Base-by-base conservation (phyloP, 2,888 invertebrate species). In the Caenorhabditis sp. region DNA sequence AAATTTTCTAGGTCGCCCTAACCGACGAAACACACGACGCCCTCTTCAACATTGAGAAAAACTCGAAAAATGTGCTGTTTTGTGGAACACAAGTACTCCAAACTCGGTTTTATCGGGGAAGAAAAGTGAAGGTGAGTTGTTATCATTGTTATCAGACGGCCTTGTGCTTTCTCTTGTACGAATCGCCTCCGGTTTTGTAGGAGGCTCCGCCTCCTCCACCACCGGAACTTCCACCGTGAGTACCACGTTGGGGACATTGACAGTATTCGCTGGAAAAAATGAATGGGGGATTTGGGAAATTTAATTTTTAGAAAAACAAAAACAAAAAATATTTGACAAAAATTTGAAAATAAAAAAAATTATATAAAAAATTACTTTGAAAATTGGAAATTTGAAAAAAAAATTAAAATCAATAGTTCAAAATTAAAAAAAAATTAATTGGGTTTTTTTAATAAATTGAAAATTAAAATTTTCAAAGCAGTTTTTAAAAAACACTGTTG, bases 41-140 rank as follows among this genome's bases (percentile, higher is more conserved):
- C 1, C 55, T 79, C 5, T 72, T 84, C 92, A 94, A 95, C 69
- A 94, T 95, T 15, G 95, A 95, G 84, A 94, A 94, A 28, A 96
- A 96, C 91, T 95, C 95, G 84, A 94, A 95, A 85, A 96, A 97
- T 90, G 95, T 96, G 0, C 93, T 97, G 15, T 97, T 95, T 93
- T 95, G 96, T 88, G 97, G 97, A 11, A 97, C 97, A 0, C 94
- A 95, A 83, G 95, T 97, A 35, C 95, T 97, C 83, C 97, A 97
- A 93, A 96, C 96, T 3, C 94, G 96, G 67, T 93, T 92, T 91
- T 93, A 93, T 89, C 82, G 85, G 5, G 90, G 90, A 44, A 81
- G 89, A 64, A 89, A 86, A 77, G 90, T 91, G 50, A 88, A 89
- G 85, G 89, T 89, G 51, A 40, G 80, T 40, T 0, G 22, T 2